A percentile compares a stretch with the other conserved stretches of the same genome.
phyloP scores from a whole-genome alignment of 2,797 vertebrate species.

The Phoeniculus purpureus region DNA sequence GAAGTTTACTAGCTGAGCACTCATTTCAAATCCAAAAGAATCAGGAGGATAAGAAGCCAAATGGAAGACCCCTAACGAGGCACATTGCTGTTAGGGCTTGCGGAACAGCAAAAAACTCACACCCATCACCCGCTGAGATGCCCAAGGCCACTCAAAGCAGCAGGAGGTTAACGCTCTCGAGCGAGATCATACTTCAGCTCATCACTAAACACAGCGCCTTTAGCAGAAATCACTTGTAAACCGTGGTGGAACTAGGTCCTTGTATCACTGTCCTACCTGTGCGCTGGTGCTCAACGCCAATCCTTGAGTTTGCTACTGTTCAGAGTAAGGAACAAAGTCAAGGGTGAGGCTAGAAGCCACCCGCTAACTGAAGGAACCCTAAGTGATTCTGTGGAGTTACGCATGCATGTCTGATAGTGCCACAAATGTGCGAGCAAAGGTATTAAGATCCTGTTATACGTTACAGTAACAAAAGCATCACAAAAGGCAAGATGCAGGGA shows the following conservation, averaged over 20 bases:
- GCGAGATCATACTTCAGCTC: neutral
- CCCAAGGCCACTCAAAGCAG: neutral
- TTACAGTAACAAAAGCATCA: conserved; percentile 38
- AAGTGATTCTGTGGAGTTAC: neutral
- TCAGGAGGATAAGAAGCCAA: neutral
- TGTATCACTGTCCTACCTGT: neutral
- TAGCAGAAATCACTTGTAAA: neutral
- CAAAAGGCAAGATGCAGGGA: conserved; percentile 62
- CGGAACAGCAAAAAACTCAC: neutral
- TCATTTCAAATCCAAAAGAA: neutral
- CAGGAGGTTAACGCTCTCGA: neutral
- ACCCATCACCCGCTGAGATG: neutral
- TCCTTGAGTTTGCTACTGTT: neutral
- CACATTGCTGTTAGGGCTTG: neutral
- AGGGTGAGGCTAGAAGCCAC: neutral
- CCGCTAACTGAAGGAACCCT: neutral
- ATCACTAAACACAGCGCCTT: neutral
- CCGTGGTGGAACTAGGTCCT: neutral
- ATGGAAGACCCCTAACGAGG: neutral
- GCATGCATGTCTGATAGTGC: conserved; percentile 40
- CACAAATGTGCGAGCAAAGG: conserved; percentile 10
- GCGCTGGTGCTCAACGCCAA: neutral
- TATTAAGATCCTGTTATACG: conserved; percentile 13
- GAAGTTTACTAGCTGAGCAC: neutral
- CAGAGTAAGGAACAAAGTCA: neutral